Percentiles rank a stretch among this genome's conserved stretches.
Conservation (phyloP, 30 jellyfish, hydroid and myxozoan genomes). For the Hydractinia symbiolongicarpus region DNA sequence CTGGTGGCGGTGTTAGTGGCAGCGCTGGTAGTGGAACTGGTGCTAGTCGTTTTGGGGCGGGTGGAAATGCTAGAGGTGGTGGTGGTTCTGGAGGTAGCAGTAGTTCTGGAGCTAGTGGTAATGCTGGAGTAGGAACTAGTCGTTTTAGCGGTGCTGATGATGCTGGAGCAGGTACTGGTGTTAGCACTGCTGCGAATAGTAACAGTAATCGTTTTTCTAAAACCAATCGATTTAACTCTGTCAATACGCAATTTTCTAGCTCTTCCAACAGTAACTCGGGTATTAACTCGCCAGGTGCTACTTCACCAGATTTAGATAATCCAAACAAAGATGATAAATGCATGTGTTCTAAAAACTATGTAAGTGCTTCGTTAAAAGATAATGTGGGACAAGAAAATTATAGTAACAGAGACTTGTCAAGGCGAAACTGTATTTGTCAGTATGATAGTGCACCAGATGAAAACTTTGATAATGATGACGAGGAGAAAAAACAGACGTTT, state of each 20-base stretch:
- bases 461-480: conserved; percentile 3
- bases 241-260: too few species aligned
- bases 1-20: background rate
- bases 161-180: conserved; percentile 9
- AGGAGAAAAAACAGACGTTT: background rate
- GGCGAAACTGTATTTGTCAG: conserved; percentile 4
- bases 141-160: background rate
- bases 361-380: too few species aligned
- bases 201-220: background rate
- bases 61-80: background rate
- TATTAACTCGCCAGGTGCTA: too few species aligned
- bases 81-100: background rate
- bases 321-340: too few species aligned
- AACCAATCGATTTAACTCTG: too few species aligned
- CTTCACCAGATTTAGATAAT: too few species aligned
- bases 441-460: background rate
- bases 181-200: background rate
- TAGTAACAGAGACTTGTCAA: too few species aligned
- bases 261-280: too few species aligned
- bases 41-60: background rate
- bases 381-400: too few species aligned
- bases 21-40: background rate
- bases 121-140: background rate
- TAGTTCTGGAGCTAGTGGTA: background rate
- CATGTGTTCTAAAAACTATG: too few species aligned